These are phyloP conservation scores for Synanthedon tipuliformis DNA, from an alignment of 2,888 invertebrate genomes.

Conservation along the genomic window DNA sequence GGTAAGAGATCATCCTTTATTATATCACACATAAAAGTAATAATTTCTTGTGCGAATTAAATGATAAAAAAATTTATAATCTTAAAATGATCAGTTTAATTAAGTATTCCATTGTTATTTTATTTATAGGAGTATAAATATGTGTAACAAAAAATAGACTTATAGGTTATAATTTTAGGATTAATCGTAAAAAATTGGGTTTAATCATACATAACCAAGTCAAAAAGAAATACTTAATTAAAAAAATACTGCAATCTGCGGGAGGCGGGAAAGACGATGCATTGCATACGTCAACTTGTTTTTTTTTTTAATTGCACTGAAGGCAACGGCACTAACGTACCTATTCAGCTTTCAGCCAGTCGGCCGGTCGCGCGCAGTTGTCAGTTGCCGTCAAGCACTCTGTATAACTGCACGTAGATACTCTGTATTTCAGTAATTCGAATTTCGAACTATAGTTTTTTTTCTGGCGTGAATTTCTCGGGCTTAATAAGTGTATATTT, in stretches of 20 bases:
- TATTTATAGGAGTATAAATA: too few relatives aligned
- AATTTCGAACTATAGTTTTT: background rate
- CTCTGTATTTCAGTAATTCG: background rate
- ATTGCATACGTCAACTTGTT: background rate
- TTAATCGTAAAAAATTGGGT: too few relatives aligned
- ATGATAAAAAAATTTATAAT: too few relatives aligned
- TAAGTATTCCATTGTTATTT: too few relatives aligned
- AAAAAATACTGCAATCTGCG: too few relatives aligned
- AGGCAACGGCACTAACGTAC: background rate
- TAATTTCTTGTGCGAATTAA: too few relatives aligned
- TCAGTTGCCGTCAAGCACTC: constrained; percentile 7
- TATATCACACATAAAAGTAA: too few relatives aligned
- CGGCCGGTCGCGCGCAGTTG: background rate
- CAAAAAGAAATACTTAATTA: too few relatives aligned
- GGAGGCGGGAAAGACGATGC: background rate
- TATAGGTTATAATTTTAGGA: too few relatives aligned
- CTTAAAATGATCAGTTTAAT: too few relatives aligned
- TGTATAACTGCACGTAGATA: constrained; percentile 1
- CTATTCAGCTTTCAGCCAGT: background rate
- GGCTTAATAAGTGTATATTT: constrained; percentile 2
- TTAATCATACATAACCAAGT: too few relatives aligned
- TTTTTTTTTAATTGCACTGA: background rate
- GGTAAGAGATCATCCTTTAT: constrained; percentile 21
- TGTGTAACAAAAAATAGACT: too few relatives aligned
- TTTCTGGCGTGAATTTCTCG: constrained; percentile 10